A percentile compares a stretch with the other conserved stretches of the same genome.
phyloP scores from a whole-genome alignment of 2,797 vertebrate genomes.

The Pseudomugil gertrudae region DNA sequence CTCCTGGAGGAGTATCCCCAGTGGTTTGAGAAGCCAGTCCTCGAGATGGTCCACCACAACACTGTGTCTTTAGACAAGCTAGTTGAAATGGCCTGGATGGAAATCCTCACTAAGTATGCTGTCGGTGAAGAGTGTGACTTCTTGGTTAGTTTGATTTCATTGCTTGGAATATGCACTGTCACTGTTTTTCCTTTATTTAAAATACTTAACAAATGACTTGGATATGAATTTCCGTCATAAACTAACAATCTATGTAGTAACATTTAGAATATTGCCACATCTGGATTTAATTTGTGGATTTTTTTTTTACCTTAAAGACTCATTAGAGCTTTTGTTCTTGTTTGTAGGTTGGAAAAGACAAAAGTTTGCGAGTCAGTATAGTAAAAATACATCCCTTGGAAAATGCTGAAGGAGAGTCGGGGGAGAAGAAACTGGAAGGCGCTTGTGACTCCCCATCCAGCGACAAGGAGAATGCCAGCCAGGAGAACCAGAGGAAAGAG shows the following conservation, averaged over 20 bases:
- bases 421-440: slow-evolving; percentile 92
- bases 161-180: no score
- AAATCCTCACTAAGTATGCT: slow-evolving; percentile 98
- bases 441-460: slow-evolving; percentile 97
- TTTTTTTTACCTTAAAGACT: background rate
- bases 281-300: background rate
- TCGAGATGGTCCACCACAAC: slow-evolving; percentile 98
- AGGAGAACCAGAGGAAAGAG: slow-evolving; percentile 92
- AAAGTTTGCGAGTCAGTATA: slow-evolving; percentile 89
- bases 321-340: background rate
- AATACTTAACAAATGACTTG: background rate
- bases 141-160: slow-evolving; percentile 82
- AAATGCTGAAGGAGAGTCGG: slow-evolving; percentile 83
- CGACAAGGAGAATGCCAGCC: slow-evolving; percentile 95
- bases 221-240: background rate
- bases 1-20: slow-evolving; percentile 95
- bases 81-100: slow-evolving; percentile 94
- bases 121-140: slow-evolving; percentile 96
- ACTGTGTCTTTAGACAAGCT: slow-evolving; percentile 95
- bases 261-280: background rate
- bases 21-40: slow-evolving; percentile 97
- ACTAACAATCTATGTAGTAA: no score
- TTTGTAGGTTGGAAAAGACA: slow-evolving; percentile 92
- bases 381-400: slow-evolving; percentile 92
- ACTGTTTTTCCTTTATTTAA: background rate